Conservation (phyloP, 2,888 invertebrate genomes). For the Perizoma affinitatum region DNA sequence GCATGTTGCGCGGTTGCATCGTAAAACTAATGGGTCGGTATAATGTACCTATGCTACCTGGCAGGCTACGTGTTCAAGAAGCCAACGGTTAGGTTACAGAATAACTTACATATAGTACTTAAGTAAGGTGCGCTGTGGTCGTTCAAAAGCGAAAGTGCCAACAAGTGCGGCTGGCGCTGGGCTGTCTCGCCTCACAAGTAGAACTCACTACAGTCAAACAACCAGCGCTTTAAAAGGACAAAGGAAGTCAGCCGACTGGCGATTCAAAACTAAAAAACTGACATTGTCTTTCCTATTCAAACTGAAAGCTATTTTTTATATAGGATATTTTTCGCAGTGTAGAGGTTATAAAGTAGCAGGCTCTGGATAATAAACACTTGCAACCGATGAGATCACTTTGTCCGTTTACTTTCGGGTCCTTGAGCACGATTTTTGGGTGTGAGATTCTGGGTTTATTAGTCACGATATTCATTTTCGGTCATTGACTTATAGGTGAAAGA, state of each 20-base stretch:
- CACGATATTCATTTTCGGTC: slow-evolving; percentile 31
- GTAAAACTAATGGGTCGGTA: slow-evolving; percentile 44
- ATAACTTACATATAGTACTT: slow-evolving; percentile 8
- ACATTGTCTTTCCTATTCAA: slow-evolving; percentile 21
- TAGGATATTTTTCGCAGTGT: neutral
- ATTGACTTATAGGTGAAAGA: slow-evolving; percentile 19
- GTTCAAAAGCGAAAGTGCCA: slow-evolving; percentile 74
- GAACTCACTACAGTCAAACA: slow-evolving; percentile 43
- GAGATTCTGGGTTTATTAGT: slow-evolving; percentile 33
- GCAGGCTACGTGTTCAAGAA: slow-evolving; percentile 32
- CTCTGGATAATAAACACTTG: slow-evolving; percentile 31
- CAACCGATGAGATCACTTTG: slow-evolving; percentile 27
- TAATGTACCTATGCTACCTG: slow-evolving; percentile 35
- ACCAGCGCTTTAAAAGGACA: slow-evolving; percentile 54
- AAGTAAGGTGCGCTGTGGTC: slow-evolving; percentile 42
- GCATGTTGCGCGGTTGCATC: slow-evolving; percentile 33
- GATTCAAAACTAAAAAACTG: slow-evolving; percentile 26
- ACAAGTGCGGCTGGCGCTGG: slow-evolving; percentile 51
- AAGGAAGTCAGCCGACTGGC: slow-evolving; percentile 52
- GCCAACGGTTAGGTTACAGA: slow-evolving; percentile 23
- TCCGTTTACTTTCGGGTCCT: slow-evolving; percentile 37
- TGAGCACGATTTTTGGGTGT: slow-evolving; percentile 53
- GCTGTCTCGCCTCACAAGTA: slow-evolving; percentile 36
- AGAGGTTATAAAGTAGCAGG: slow-evolving; percentile 16
- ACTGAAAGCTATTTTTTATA: slow-evolving; percentile 8